These are phyloP conservation scores for Clarias magur DNA, from an alignment of 2,113 vertebrate species.

Conservation along the genomic window DNA sequence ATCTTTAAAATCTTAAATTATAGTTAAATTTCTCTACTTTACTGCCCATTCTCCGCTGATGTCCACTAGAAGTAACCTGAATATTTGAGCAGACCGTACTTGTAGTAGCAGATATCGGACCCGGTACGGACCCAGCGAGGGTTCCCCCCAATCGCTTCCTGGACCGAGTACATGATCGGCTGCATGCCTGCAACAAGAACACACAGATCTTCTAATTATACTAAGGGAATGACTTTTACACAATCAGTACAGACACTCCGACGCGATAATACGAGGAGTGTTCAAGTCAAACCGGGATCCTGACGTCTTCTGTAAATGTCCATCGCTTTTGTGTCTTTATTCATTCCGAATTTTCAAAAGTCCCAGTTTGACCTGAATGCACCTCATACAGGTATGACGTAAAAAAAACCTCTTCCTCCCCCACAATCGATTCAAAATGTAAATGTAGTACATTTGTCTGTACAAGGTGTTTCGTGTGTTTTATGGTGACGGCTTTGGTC, in stretches of 20 bases:
- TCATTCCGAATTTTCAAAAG: no score
- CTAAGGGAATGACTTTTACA: neutral
- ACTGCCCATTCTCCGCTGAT: neutral
- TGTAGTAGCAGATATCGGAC: slow-evolving; percentile 97
- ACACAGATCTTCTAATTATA: slow-evolving; percentile 1
- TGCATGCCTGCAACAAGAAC: slow-evolving; percentile 86
- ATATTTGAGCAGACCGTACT: slow-evolving; percentile 74
- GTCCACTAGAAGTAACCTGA: neutral
- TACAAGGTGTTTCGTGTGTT: neutral
- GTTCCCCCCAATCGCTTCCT: slow-evolving; percentile 86
- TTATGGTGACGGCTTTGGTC: neutral
- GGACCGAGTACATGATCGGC: slow-evolving; percentile 95
- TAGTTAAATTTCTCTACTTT: neutral
- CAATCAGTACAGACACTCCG: neutral
- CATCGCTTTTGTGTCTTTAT: no score
- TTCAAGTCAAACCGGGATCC: no score
- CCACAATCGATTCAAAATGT: neutral
- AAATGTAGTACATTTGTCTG: neutral
- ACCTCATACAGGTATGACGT: neutral
- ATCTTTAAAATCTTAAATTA: no score
- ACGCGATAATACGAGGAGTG: neutral
- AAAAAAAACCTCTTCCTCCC: no score
- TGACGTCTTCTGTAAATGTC: no score
- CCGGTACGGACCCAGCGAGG: slow-evolving; percentile 90
- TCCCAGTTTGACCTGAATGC: no score